phyloP scores from a whole-genome alignment of 64 coral and sea anemone genomes.

The Actinia equina region DNA sequence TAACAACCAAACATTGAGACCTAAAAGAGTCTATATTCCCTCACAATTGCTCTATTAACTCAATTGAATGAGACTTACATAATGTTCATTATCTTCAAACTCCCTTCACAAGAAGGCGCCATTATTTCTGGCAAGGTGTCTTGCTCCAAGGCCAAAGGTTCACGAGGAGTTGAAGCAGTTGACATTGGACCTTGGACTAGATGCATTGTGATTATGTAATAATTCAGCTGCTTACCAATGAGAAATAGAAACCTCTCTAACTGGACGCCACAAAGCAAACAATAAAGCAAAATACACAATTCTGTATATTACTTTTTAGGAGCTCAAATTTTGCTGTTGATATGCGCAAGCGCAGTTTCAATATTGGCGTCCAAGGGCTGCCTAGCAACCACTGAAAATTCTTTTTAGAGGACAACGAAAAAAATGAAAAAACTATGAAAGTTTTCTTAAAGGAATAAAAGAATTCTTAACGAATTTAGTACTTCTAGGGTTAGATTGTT shows the following conservation, averaged over 20 bases:
- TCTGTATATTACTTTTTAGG: not conserved
- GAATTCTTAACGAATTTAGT: not conserved
- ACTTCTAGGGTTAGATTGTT: too few species aligned
- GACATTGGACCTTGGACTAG: constrained; percentile 71
- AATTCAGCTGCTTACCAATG: constrained; percentile 36
- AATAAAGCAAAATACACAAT: not conserved
- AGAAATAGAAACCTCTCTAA: not conserved
- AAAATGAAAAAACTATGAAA: not conserved
- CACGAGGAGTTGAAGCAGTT: constrained; percentile 44
- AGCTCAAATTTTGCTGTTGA: not conserved
- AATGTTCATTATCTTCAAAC: constrained; percentile 76
- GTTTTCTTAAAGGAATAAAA: not conserved
- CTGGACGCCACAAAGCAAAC: constrained; percentile 6
- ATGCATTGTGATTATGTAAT: constrained; percentile 59
- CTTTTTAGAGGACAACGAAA: not conserved
- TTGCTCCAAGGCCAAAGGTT: constrained; percentile 14
- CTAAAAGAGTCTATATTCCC: not conserved
- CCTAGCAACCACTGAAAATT: constrained; percentile 21
- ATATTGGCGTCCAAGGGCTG: constrained; percentile 9
- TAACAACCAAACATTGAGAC: not conserved
- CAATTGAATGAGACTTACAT: constrained; percentile 47
- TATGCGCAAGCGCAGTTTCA: constrained; percentile 13
- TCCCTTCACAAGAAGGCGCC: constrained; percentile 71
- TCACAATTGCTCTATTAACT: not conserved
- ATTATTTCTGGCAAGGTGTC: constrained; percentile 27